A percentile compares a stretch with the other conserved stretches of the same genome.
These are phyloP conservation scores for Orthonevra nobilis DNA, from an alignment of 2,888 invertebrate species.

Conservation along the genomic window DNA sequence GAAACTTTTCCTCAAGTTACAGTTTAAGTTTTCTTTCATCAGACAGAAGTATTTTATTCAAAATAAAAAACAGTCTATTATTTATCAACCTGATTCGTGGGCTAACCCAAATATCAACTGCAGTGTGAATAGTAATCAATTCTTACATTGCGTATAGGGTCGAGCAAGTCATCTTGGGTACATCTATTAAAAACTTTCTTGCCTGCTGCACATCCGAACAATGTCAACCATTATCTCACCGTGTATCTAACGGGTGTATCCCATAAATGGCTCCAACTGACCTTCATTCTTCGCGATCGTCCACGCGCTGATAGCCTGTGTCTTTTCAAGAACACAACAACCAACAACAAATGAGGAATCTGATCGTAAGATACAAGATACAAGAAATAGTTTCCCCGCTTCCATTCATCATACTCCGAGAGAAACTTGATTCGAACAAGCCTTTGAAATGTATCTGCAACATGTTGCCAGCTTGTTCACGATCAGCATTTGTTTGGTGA, in stretches of 20 bases:
- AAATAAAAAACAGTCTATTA: too few species aligned
- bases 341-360: conserved; percentile 49
- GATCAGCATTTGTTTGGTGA: background rate
- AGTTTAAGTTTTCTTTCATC: too few species aligned
- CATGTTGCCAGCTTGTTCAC: conserved; percentile 51
- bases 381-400: conserved; percentile 29
- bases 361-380: conserved; percentile 26
- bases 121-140: background rate
- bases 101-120: background rate
- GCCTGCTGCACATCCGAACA: conserved; percentile 32
- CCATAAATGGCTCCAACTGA: conserved; percentile 58
- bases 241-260: conserved; percentile 56
- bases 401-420: conserved; percentile 41
- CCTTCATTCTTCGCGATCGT: conserved; percentile 63
- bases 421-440: conserved; percentile 57
- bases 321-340: conserved; percentile 25
- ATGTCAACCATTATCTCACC: conserved; percentile 32
- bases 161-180: too few species aligned
- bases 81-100: conserved; percentile 13
- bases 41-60: too few species aligned
- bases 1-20: too few species aligned
- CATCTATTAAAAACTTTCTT: too few species aligned
- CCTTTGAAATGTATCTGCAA: conserved; percentile 29
- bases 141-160: too few species aligned
- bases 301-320: conserved; percentile 41